Base-by-base conservation (phyloP, 2,888 invertebrate genomes). In the Dasysyrphus albostriatus region DNA sequence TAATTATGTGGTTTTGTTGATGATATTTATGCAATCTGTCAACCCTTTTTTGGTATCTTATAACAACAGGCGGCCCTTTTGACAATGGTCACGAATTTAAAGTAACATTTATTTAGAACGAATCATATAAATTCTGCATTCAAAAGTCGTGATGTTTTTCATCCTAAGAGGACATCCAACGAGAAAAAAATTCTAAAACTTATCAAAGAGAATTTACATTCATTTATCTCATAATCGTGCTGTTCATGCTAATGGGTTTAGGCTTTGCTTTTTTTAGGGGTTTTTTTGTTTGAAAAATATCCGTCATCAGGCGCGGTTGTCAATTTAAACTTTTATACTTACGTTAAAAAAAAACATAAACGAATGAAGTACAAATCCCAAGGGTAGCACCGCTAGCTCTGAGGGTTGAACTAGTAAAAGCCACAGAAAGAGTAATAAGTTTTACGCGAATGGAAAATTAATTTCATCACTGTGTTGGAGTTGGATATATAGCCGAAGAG, bases 141-240 rank as follows among this genome's bases (percentile, higher is more conserved):
- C 75, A 75, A 75, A 65, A 80, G 58, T 54, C 80, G 84, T 72
- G 63, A 54, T 63, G 63, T 63, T 37, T 61, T 47, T 24, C 44
- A 10, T 44, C 29, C 19, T 44, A 34, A 54, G 16, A 42, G 39
- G 47, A 16, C n/a, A 47, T 6, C 5, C 39, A 65, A 69, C 37
- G 29, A 51, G 9, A 10, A 61, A 79, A 65, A 70, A 54, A 78
- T 39, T 19, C 58, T 32, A 12, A 44, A 69, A 78, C 79, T 74
- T 83, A 74, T 73, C 70, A 65, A 34, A 76, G 75, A 54, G 47
- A 76, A 80, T 72, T 72, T 70, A 72, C 80, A 80, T 84, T 81
- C 67, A 81, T 85, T 85, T 85, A 81, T 73, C 72, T 69, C 69
- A 69, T 81, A 76, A 80, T 80, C 84, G 84, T 81, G 84, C 44